Evolutionary conservation across 2,888 invertebrate genomes (phyloP).

Genomic region (Nematopogon swammerdamellus): DNA sequence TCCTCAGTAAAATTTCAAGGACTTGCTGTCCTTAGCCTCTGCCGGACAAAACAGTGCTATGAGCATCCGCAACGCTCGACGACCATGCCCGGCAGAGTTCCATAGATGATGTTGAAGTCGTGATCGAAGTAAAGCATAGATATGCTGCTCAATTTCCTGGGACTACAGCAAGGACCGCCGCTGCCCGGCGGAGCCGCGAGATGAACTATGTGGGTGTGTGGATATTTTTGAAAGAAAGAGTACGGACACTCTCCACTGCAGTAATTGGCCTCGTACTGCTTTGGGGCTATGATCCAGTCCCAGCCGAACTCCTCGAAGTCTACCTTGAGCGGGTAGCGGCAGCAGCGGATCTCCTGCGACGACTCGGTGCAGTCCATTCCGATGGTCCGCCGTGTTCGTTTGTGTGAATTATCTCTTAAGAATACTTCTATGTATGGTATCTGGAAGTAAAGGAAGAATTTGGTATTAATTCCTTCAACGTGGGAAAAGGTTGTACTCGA

Average conservation of each 20-base stretch:
- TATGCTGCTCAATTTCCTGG: conserved; percentile 82
- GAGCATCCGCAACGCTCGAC: conserved; percentile 92
- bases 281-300: conserved; percentile 98
- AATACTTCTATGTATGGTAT: conserved; percentile 53
- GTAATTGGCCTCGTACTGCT: conserved; percentile 91
- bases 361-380: conserved; percentile 83
- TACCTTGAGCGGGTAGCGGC: conserved; percentile 89
- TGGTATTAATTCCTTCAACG: neutral
- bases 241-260: conserved; percentile 94
- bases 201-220: conserved; percentile 85
- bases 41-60: conserved; percentile 37
- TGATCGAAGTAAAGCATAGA: conserved; percentile 91
- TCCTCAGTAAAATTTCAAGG: no score
- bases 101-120: conserved; percentile 82
- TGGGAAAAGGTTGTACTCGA: no score
- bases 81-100: conserved; percentile 90
- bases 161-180: conserved; percentile 90
- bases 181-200: conserved; percentile 73
- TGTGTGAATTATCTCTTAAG: conserved; percentile 48
- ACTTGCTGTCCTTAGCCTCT: no score
- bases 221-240: conserved; percentile 81
- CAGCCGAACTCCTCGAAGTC: conserved; percentile 95
- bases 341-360: conserved; percentile 81
- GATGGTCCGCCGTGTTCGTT: conserved; percentile 72
- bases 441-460: conserved; percentile 28